Evolutionary conservation across 2,113 vertebrate species (phyloP).

Genomic region (Scopus umbretta): DNA sequence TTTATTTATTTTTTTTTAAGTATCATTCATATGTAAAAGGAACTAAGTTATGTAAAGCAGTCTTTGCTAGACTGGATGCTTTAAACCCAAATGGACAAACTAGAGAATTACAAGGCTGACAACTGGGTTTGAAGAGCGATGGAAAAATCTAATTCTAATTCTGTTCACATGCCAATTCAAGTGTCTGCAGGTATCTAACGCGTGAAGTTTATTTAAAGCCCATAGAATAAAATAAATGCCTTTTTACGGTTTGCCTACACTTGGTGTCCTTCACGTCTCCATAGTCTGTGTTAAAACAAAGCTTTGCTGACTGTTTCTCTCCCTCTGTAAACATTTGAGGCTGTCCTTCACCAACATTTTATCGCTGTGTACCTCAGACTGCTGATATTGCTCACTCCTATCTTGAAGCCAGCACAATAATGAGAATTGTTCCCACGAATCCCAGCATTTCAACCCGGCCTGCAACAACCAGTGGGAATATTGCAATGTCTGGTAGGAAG

Average conservation of each 20-base stretch:
- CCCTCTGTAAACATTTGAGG: background rate
- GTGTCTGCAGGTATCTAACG: background rate
- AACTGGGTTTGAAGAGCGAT: background rate
- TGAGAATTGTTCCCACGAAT: background rate
- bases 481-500: background rate
- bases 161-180: background rate
- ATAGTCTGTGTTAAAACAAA: conserved; percentile 13
- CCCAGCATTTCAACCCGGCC: rapidly evolving
- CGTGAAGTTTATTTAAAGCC: background rate
- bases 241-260: background rate
- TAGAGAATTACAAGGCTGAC: background rate
- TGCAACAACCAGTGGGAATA: background rate
- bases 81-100: background rate
- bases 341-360: background rate
- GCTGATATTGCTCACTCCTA: background rate
- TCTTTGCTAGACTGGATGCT: background rate
- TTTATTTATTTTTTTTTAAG: conserved; percentile 16
- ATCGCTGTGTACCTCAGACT: background rate
- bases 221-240: background rate
- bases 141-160: background rate
- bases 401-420: background rate
- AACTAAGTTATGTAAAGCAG: background rate
- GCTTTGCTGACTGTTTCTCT: conserved; percentile 7
- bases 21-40: conserved; percentile 25
- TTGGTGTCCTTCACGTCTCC: background rate